phyloP scores from a whole-genome alignment of 2,113 vertebrate genomes.

The Cyprinodon brontotheroides region DNA sequence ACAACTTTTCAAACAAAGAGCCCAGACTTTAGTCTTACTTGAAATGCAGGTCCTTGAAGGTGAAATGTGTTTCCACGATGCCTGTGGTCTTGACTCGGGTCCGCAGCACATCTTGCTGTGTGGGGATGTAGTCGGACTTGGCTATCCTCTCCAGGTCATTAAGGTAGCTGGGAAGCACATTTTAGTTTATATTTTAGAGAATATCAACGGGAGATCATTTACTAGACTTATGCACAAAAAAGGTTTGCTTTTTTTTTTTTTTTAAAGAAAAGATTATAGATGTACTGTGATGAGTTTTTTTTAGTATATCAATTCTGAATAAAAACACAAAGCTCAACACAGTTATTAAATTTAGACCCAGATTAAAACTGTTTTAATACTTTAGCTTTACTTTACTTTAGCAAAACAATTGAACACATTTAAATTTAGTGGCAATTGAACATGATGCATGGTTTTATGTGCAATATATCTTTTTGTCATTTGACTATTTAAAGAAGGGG shows the following conservation, averaged over 20 bases:
- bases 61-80: slow-evolving; percentile 98
- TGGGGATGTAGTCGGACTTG: slow-evolving; percentile 92
- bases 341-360: neutral
- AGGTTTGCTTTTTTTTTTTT: neutral
- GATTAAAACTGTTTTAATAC: neutral
- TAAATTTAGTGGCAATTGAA: neutral
- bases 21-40: slow-evolving; percentile 83
- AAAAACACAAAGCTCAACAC: neutral
- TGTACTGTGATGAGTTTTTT: neutral
- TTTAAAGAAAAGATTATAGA: no score
- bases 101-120: slow-evolving; percentile 95
- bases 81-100: slow-evolving; percentile 98
- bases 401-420: neutral
- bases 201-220: neutral
- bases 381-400: neutral
- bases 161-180: slow-evolving; percentile 75
- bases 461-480: no score
- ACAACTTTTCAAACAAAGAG: neutral
- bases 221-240: neutral
- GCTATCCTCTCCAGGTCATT: slow-evolving; percentile 91
- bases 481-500: no score
- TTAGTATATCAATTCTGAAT: neutral
- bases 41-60: slow-evolving; percentile 98
- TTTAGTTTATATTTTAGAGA: neutral
- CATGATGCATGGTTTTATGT: neutral